Percentiles rank a stretch among this genome's conserved stretches.
Conservation (phyloP, 2,888 invertebrate species). For the Hemicrepidius hirtus region DNA sequence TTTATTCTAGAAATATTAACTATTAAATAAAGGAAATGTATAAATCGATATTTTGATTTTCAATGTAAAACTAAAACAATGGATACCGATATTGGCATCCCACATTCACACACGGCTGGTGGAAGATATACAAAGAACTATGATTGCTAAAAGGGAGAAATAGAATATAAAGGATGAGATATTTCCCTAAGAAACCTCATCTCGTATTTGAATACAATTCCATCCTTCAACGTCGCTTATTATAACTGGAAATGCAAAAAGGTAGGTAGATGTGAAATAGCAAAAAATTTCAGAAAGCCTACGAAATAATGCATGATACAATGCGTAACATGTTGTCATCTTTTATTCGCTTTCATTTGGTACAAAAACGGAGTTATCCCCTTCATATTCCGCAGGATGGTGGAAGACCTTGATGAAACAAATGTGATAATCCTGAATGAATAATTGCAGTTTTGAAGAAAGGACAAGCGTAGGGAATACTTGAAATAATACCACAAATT, state of each 20-base stretch:
- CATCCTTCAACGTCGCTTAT: slow-evolving; percentile 16
- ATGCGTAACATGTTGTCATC: slow-evolving; percentile 37
- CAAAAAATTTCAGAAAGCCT: slow-evolving; percentile 33
- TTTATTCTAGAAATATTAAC: too few relatives aligned
- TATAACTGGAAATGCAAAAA: slow-evolving; percentile 12
- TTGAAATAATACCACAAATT: slow-evolving; percentile 34
- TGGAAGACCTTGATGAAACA: slow-evolving; percentile 9
- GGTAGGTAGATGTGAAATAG: slow-evolving; percentile 24
- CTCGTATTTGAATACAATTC: slow-evolving; percentile 10
- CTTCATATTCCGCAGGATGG: slow-evolving; percentile 7
- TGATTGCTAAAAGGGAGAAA: not conserved
- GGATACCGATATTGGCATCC: too few relatives aligned
- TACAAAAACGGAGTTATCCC: slow-evolving; percentile 28
- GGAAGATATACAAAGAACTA: not conserved
- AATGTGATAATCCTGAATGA: slow-evolving; percentile 17
- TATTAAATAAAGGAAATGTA: too few relatives aligned
- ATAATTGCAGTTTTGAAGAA: slow-evolving; percentile 22
- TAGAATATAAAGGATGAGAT: not conserved
- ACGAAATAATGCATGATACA: slow-evolving; percentile 37
- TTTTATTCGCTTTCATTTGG: slow-evolving; percentile 29
- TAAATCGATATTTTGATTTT: too few relatives aligned
- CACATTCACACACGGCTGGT: too few relatives aligned
- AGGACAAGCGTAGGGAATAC: slow-evolving; percentile 15
- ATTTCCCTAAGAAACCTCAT: slow-evolving; percentile 2
- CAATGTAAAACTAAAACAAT: too few relatives aligned